These are phyloP conservation scores for Xanthia icteritia DNA, from an alignment of 2,888 invertebrate genomes.

Conservation along the genomic window DNA sequence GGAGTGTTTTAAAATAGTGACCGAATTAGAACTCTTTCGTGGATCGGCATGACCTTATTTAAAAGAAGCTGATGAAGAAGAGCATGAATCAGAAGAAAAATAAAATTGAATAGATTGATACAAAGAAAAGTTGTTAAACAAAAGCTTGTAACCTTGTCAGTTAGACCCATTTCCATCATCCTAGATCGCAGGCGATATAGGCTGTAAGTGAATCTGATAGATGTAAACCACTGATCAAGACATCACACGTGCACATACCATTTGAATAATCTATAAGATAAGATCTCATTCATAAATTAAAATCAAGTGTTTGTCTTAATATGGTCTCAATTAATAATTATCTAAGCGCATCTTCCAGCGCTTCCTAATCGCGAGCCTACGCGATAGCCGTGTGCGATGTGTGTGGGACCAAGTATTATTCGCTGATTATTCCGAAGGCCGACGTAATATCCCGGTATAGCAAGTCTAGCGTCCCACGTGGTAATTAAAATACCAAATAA, in stretches of 20 bases:
- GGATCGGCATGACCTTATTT: no score
- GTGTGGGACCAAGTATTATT: conserved; percentile 78
- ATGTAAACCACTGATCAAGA: background rate
- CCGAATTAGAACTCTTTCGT: conserved; percentile 2
- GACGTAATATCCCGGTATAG: conserved; percentile 75
- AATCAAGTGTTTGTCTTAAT: conserved; percentile 16
- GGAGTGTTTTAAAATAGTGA: conserved; percentile 18
- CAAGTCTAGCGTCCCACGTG: conserved; percentile 77
- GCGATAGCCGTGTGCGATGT: conserved; percentile 69
- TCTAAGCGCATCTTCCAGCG: conserved; percentile 43
- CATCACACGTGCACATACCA: background rate
- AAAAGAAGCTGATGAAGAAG: no score
- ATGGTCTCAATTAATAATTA: conserved; percentile 36
- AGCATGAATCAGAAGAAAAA: background rate
- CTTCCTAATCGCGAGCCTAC: conserved; percentile 69
- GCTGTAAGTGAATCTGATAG: background rate
- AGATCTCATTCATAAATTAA: conserved; percentile 28
- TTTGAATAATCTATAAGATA: conserved; percentile 9
- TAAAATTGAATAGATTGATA: background rate
- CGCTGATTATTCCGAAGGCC: conserved; percentile 75
- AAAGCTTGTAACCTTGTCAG: background rate
- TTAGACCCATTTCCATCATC: background rate
- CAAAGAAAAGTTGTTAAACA: background rate
- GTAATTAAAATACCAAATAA: conserved; percentile 80
- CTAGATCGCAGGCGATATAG: background rate